Evolutionary conservation across 2,113 vertebrate species (phyloP).

Genomic region (Amphilophus citrinellus): DNA sequence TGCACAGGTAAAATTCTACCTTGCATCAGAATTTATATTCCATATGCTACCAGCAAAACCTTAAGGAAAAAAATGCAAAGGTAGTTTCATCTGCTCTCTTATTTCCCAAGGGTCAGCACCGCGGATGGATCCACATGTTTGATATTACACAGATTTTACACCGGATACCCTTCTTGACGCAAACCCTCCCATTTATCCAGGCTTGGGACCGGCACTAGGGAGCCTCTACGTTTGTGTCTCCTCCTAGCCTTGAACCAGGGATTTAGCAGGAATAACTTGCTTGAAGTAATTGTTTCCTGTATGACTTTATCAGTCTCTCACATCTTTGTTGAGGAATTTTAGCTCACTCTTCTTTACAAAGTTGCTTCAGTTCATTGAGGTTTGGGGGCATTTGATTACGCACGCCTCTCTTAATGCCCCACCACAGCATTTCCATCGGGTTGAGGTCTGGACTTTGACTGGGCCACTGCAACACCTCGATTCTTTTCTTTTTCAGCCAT

Average conservation of each 20-base stretch:
- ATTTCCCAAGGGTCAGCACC: neutral
- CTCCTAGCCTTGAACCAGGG: neutral
- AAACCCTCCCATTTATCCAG: neutral
- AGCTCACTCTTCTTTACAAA: neutral
- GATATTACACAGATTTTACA: neutral
- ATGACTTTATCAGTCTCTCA: neutral
- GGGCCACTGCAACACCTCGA: neutral
- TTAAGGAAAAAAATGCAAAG: neutral
- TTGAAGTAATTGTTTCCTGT: conserved; percentile 6
- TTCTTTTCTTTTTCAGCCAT: neutral
- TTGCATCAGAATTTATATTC: neutral
- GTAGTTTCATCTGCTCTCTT: neutral
- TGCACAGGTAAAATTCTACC: neutral
- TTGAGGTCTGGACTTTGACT: neutral
- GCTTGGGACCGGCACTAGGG: neutral
- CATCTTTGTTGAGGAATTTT: conserved; percentile 8
- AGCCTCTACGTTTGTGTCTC: neutral
- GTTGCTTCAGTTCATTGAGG: neutral
- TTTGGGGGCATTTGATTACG: neutral
- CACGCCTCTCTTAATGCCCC: neutral
- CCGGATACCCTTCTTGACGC: neutral
- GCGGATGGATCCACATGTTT: neutral
- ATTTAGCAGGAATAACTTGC: neutral
- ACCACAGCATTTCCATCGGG: neutral
- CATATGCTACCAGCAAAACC: neutral